Evolutionary conservation across 1,140 invertebrate species (phyloP), one percentile per base, ranked within the genome.

Genomic region (Aleiodes sp.): DNA sequence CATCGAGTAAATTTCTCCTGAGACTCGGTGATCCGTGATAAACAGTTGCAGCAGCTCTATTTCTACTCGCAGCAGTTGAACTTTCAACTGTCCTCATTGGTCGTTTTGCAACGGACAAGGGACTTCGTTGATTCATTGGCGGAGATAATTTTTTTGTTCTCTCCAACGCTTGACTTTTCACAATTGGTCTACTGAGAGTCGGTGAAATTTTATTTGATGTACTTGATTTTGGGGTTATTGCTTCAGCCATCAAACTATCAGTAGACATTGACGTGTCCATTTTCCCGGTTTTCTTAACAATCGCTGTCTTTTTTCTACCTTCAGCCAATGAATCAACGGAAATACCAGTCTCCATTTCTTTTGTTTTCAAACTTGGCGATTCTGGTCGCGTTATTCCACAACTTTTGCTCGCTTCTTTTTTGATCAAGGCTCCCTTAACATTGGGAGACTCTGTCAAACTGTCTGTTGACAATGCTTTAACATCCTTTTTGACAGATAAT

Each of bases 271-370:
- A 85, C 2, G 81, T 82, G 21, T 85, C 84, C 78, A 83, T 83
- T 64, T 75, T 82, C 14, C 59, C 76, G 26, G 78, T 86, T 72
- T 87, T 88, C 26, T 83, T 81, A 0, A 73, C 68, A 0, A 75
- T 73, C 1, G 80, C 78, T 10, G 86, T 78, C 68, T 85, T 87
- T 65, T 82, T 87, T 72, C 85, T 85, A 7, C 82, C n/a, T 31
- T 89, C 88, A 7, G 84, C 80, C 14, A 89, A 73, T 4, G 88
- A 89, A 73, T 89, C 88, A 1, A 84, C 81, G 9, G 87, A 88
- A 12, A 88, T 73, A 33, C 86, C 88, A 16, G 86, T 85, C 60
- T 86, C 87, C 0, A 75, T 71, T 6, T 68, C 82, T 52, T 83
- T 87, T 31, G 73, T 68, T 64, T 81, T 85, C 9, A 84, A 76